Evolutionary conservation across 2,797 vertebrate genomes (phyloP).

Genomic region (Botia kubotai): DNA sequence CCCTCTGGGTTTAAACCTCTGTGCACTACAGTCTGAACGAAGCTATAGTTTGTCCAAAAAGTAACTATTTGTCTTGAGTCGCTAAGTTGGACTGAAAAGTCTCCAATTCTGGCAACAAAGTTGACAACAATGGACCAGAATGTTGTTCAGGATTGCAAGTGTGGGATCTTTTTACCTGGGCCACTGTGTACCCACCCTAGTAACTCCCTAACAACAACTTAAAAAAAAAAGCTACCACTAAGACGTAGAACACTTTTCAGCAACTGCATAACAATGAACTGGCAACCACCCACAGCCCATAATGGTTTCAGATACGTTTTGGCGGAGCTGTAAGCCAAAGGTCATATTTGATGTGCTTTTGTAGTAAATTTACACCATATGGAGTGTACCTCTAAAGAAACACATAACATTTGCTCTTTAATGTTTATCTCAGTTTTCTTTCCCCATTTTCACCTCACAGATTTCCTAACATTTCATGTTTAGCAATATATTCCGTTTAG

Average conservation of each 20-base stretch:
- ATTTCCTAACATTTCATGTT: conserved; percentile 82
- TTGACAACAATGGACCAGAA: not conserved
- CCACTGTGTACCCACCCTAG: not conserved
- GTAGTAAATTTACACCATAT: conserved; percentile 12
- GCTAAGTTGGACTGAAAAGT: not conserved
- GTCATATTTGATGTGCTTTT: not conserved
- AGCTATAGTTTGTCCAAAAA: no score
- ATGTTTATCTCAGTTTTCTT: conserved; percentile 29
- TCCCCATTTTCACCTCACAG: conserved; percentile 59
- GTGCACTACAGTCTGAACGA: no score
- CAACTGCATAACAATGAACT: not conserved
- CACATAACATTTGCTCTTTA: not conserved
- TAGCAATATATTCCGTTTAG: conserved; percentile 79
- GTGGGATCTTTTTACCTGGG: not conserved
- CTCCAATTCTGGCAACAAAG: no score
- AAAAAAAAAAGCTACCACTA: not conserved
- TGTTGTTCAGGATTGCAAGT: not conserved
- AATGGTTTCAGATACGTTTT: no score
- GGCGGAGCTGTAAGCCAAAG: not conserved
- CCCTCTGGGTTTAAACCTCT: no score
- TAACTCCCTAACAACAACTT: not conserved
- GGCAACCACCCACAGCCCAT: not conserved
- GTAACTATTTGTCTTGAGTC: no score
- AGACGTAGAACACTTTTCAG: not conserved
- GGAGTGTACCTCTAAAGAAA: conserved; percentile 18